These are phyloP conservation scores for Drosophila orena DNA, from an alignment of 1,140 invertebrate species.

Conservation along the genomic window DNA sequence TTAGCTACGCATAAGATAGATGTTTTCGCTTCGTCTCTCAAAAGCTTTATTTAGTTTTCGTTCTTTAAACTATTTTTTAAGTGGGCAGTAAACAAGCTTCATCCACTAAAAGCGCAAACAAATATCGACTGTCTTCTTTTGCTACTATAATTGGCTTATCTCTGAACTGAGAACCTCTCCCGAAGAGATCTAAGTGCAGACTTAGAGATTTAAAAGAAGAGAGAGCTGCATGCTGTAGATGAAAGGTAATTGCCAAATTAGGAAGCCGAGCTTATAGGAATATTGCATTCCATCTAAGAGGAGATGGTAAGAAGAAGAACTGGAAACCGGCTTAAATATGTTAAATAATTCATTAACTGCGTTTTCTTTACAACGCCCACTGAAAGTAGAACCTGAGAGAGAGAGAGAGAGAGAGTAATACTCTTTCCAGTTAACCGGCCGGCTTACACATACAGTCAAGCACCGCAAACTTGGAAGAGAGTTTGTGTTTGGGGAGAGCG, in stretches of 20 bases:
- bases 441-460: slow-evolving; percentile 14
- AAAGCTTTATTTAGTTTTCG: slow-evolving; percentile 10
- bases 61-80: slow-evolving; percentile 57
- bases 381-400: background rate
- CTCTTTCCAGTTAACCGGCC: slow-evolving; percentile 26
- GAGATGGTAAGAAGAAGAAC: background rate
- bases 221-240: background rate
- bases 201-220: slow-evolving; percentile 1
- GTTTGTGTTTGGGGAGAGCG: background rate
- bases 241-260: slow-evolving; percentile 26
- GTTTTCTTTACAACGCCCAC: slow-evolving; percentile 43
- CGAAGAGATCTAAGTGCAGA: background rate
- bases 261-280: slow-evolving; percentile 16
- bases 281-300: slow-evolving; percentile 14
- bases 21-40: background rate
- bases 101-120: slow-evolving; percentile 58
- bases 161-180: slow-evolving; percentile 45
- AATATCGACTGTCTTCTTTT: slow-evolving; percentile 60
- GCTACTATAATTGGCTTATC: slow-evolving; percentile 65
- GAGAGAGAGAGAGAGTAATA: background rate
- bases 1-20: background rate
- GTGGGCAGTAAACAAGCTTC: slow-evolving; percentile 22
- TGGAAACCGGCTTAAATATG: slow-evolving; percentile 39
- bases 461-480: background rate
- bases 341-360: slow-evolving; percentile 44